Evolutionary conservation across 2,113 vertebrate genomes (phyloP), one percentile per base, ranked within the genome.

Genomic region (Tonatia bakeri): DNA sequence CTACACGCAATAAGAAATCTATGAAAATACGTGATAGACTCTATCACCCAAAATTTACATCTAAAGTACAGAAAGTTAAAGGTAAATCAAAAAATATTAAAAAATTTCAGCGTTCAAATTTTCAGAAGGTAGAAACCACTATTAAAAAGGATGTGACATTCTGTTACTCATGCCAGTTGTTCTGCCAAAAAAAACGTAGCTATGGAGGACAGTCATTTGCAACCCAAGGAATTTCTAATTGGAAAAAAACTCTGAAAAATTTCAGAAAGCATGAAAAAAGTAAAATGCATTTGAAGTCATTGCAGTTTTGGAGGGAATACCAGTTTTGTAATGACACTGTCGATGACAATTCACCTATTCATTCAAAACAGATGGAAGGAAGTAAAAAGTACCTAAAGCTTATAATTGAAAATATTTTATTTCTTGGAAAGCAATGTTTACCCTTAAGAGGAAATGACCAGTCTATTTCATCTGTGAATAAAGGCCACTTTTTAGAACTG

Each of bases 401-500:
- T 94, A 80, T 97, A 59, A 94, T 97, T 95, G 97, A 98, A 96
- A 98, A 96, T 96, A 97, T 96, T 95, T 94, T 98, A 93, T 98
- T 98, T 95, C 93, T 98, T 89, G 97, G 97, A 72, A 98, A 97
- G 81, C 97, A 98, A 0, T 96, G 94, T 91, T 96, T 98, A 91
- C 89, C 69, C 19, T 65, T 97, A 82, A 75, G 84, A 87, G 93
- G 38, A 87, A 94, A 84, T 47, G 93, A 96, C 50, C 93, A 95
- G 19, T 98, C 95, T 72, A 4, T 97, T 96, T 96, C 96, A 90
- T 87, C 93, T 91, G 84, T 93, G 22, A 98, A 98, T 93, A 98
- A 97, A 96, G 97, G 97, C 86, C 96, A 90, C 91, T 98, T 98
- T 96, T 97, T 98, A 94, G 97, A 98, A 91, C 91, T 98, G 33